Conservation (phyloP, 2,797 vertebrate species). For the Chelonia mydas region DNA sequence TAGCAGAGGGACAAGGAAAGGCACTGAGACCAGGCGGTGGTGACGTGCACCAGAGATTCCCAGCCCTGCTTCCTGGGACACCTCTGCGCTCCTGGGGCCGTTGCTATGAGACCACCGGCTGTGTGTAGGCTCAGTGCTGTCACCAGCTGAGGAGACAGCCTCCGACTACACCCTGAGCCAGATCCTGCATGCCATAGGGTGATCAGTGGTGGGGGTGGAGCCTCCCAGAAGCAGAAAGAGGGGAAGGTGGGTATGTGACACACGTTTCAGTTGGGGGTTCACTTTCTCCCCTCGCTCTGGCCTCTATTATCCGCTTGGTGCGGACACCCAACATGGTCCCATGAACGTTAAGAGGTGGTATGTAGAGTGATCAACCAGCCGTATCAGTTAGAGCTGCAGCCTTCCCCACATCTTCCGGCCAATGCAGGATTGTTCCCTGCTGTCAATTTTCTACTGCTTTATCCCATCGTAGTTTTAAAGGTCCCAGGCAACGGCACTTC, state of each 20-base stretch:
- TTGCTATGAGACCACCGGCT: background rate
- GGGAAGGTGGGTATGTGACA: background rate
- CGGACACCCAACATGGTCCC: background rate
- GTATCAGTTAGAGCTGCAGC: background rate
- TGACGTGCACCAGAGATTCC: background rate
- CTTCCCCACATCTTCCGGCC: background rate
- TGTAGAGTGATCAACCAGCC: background rate
- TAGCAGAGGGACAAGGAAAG: background rate
- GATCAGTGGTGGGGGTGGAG: background rate
- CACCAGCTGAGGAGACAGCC: background rate
- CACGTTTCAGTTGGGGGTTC: background rate
- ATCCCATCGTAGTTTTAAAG: background rate
- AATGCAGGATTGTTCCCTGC: background rate
- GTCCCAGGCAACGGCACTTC: background rate
- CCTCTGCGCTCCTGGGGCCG: background rate
- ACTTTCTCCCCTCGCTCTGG: background rate
- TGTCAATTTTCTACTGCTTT: background rate
- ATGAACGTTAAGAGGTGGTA: background rate
- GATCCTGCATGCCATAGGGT: background rate
- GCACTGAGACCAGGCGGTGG: background rate
- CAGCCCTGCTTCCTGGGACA: background rate
- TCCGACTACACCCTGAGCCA: background rate
- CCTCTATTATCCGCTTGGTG: background rate
- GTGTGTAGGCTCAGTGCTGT: background rate
- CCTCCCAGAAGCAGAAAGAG: background rate